Conservation (phyloP, 2,888 invertebrate species). For the Torymus aiolomorphi region DNA sequence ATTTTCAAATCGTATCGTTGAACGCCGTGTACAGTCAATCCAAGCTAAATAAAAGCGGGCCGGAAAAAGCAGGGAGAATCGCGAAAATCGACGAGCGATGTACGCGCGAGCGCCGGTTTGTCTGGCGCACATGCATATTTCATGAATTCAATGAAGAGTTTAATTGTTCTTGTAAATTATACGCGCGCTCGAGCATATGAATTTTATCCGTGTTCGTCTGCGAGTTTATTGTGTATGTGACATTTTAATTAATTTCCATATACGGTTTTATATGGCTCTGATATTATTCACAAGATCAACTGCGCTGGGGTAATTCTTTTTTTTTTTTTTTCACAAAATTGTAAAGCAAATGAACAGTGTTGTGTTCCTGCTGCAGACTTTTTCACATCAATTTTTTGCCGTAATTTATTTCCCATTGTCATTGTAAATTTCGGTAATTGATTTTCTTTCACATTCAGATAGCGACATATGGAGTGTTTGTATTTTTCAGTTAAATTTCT, state of each 20-base stretch:
- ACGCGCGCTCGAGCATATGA: conserved; percentile 34
- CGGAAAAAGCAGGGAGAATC: conserved; percentile 6
- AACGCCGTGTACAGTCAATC: conserved; percentile 6
- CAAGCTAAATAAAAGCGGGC: neutral
- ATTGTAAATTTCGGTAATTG: conserved; percentile 4
- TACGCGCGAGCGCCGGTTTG: conserved; percentile 11
- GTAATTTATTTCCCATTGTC: conserved; percentile 1
- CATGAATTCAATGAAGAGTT: conserved; percentile 52
- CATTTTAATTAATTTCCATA: conserved; percentile 51
- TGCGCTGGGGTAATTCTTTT: neutral
- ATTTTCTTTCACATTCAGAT: neutral
- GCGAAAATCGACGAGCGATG: conserved; percentile 5
- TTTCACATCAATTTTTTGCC: neutral
- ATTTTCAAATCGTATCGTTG: conserved; percentile 2
- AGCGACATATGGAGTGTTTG: too few species aligned
- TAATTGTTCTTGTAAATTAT: conserved; percentile 55
- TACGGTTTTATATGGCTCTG: conserved; percentile 28
- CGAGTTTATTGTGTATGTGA: conserved; percentile 41
- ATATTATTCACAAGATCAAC: conserved; percentile 40
- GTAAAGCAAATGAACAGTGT: neutral
- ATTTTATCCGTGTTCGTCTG: conserved; percentile 28
- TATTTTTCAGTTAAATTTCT: too few species aligned
- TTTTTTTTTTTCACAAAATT: conserved; percentile 6
- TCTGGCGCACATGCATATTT: conserved; percentile 39
- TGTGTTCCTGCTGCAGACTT: too few species aligned